Evolutionary conservation across 2,113 vertebrate genomes (phyloP), one percentile per base, ranked within the genome.

Genomic region (Prolemur simus): DNA sequence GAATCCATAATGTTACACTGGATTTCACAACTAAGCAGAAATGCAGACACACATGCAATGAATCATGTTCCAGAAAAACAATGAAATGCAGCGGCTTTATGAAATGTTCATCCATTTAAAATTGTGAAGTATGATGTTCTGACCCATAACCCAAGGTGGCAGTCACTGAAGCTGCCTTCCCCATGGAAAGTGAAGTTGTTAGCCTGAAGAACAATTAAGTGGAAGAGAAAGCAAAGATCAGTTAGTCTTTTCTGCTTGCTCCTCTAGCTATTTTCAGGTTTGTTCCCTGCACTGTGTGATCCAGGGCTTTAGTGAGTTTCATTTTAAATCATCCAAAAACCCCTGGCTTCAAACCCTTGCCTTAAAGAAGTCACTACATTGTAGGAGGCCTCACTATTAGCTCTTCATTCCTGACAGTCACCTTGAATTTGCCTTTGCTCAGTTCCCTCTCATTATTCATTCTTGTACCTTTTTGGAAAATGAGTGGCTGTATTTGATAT

Each of bases 301-400:
- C 96, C 45, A 54, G 37, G 77, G 90, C 87, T 94, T 93, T 96
- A 89, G 80, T 10, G 52, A 96, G 52, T 66, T 64, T 97, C 89
- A 37, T 96, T 84, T 89, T 88, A 91, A 96, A 95, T 88, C 95
- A 73, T 52, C 71, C 52, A 27, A 78, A 95, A 95, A 96, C 85
- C 37, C 4, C 12, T 86, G 56, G 63, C 71, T 94, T 96, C 87
- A 89, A 96, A 87, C 89, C 37, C 39, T 89, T 94, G 86, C 32
- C 39, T 94, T 74, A 78, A 96, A 97, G 60, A 78, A 85, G 54
- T 6, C 1, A 8, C 37, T 60, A 15, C 37, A 32, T 60, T 76
- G n/a, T 45, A 76, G 76, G 84, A 94, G 86, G 52, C 27, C 64
- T 95, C 42, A 23, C 37, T 39, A n/a, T 45, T 77, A 60, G 87